Evolutionary conservation across 2,113 vertebrate genomes (phyloP), one percentile per base, ranked within the genome.

Genomic region (Trogon surrucura): DNA sequence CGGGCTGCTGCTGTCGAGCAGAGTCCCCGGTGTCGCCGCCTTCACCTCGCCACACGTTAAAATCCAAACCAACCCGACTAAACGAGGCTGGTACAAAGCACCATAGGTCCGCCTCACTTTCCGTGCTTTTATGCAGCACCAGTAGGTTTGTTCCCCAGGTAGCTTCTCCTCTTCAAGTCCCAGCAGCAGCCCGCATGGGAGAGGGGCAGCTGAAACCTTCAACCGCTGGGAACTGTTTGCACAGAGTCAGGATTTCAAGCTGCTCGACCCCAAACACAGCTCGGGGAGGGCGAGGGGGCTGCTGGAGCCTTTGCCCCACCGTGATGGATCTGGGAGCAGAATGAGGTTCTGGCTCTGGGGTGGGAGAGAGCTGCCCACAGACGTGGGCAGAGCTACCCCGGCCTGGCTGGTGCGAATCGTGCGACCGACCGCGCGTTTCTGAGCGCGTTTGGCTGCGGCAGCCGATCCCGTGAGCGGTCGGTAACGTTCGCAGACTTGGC

Each of bases 61-160:
- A 54, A 32, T 36, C 54, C 75, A 23, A 36, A 50, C 44, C 25
- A 11, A 13, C 11, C 45, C 4, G 0, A 34, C 10, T 20, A 47
- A 26, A 18, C 0, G 6, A 32, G 65, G 6, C 6, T 4, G 1
- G 70, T 13, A 5, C 23, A 3, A 15, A 41, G 71, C 48, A 48
- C 11, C 14, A 0, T 3, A 2, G 71, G 3, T 3, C 53, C 3
- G 16, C 66, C 1, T 29, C 2, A 6, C 62, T 16, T 32, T 8
- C 38, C 9, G 0, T 29, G 53, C 71, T 34, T 30, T 26, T 14
- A 2, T 6, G 21, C 51, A 2, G 6, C 25, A 0, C 10, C 2
- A 11, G 36, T 21, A 6, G 70, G 16, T 23, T 58, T 29, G 32
- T 38, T 57, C 70, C 13, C 36, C 11, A 13, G 32, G 65, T 30